Evolutionary conservation across 2,888 invertebrate species (phyloP).

Genomic region (Oithona nana): DNA sequence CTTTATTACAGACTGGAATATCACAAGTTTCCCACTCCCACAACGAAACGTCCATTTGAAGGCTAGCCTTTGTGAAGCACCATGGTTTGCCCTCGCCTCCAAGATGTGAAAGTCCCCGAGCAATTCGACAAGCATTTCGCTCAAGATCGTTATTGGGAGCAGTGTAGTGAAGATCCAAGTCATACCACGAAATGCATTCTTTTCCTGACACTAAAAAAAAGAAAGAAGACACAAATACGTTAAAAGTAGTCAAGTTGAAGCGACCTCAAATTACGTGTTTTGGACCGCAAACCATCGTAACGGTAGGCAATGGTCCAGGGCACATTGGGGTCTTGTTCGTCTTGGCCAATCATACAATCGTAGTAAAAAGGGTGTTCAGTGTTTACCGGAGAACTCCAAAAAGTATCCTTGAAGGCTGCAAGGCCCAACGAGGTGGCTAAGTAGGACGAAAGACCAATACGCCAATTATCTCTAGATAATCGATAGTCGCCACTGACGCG

Average conservation of each 20-base stretch:
- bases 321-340: neutral
- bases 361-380: slow-evolving; percentile 1
- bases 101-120: neutral
- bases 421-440: slow-evolving; percentile 2
- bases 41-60: neutral
- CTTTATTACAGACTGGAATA: neutral
- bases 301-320: neutral
- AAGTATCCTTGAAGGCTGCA: slow-evolving; percentile 9
- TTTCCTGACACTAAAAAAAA: neutral
- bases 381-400: neutral
- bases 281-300: neutral
- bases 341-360: neutral
- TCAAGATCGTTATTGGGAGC: neutral
- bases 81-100: neutral
- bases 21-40: slow-evolving; percentile 9
- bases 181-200: neutral
- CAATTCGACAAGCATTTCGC: neutral
- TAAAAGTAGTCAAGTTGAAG: neutral
- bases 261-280: neutral
- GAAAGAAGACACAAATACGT: neutral
- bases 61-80: slow-evolving; percentile 1
- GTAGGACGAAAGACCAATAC: slow-evolving; percentile 4
- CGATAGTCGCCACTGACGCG: slow-evolving; percentile 12
- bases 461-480: slow-evolving; percentile 2
- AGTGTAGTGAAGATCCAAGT: neutral